phyloP scores from a whole-genome alignment of 2,888 invertebrate genomes.

The Tethea ocularis region DNA sequence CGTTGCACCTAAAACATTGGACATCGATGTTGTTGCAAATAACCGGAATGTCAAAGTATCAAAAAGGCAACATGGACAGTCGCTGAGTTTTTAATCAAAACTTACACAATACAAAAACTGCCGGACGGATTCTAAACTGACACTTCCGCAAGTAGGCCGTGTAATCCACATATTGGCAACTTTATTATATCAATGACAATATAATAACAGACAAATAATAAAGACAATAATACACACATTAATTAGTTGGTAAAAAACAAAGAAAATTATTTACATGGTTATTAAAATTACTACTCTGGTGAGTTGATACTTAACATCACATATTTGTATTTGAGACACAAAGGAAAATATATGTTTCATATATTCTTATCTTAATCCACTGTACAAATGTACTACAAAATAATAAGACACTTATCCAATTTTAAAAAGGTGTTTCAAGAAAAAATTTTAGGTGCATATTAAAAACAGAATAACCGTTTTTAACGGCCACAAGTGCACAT shows the following conservation, averaged over 20 bases:
- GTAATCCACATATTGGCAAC: slow-evolving; percentile 27
- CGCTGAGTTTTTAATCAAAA: slow-evolving; percentile 47
- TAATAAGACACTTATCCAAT: neutral
- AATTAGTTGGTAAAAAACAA: too few relatives aligned
- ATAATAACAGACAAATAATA: too few relatives aligned
- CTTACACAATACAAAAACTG: slow-evolving; percentile 47
- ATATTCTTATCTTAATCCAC: neutral
- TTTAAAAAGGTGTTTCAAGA: neutral
- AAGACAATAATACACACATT: too few relatives aligned
- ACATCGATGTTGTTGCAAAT: slow-evolving; percentile 6
- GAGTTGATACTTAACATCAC: too few relatives aligned
- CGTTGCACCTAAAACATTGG: neutral
- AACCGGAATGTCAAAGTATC: slow-evolving; percentile 1
- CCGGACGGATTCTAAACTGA: slow-evolving; percentile 36
- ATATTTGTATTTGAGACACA: too few relatives aligned
- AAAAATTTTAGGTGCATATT: neutral
- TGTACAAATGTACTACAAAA: neutral
- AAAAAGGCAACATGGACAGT: slow-evolving; percentile 23
- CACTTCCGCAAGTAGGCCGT: slow-evolving; percentile 45
- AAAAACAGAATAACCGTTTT: slow-evolving; percentile 3
- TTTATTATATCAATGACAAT: slow-evolving; percentile 12
- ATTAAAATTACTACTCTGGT: too few relatives aligned
- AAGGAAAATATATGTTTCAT: neutral
- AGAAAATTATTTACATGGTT: too few relatives aligned
- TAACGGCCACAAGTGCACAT: slow-evolving; percentile 29